These are phyloP conservation scores for Saccostrea cuccullata DNA, from an alignment of 1,140 invertebrate species.

Conservation along the genomic window DNA sequence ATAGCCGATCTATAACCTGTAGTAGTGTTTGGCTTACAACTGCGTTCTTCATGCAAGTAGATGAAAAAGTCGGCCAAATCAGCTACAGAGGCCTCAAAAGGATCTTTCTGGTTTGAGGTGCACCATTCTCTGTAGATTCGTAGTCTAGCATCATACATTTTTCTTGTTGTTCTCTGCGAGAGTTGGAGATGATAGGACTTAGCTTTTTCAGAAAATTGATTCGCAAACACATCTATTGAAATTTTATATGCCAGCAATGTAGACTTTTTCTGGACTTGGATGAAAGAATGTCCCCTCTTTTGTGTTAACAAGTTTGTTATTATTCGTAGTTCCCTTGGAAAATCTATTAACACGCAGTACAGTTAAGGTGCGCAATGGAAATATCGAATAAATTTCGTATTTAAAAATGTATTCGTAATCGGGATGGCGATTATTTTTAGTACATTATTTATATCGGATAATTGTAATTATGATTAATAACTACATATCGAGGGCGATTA, in stretches of 20 bases:
- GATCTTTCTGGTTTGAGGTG: no score
- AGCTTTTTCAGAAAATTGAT: slow-evolving; percentile 38
- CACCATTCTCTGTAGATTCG: slow-evolving; percentile 16
- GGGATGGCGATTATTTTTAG: no score
- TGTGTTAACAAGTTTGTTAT: slow-evolving; percentile 10
- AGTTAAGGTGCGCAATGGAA: no score
- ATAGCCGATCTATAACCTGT: slow-evolving; percentile 48
- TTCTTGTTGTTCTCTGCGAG: background rate
- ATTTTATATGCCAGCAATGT: slow-evolving; percentile 19
- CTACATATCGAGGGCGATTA: no score
- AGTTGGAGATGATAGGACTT: background rate
- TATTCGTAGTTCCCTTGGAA: background rate
- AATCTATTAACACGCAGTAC: slow-evolving; percentile 30
- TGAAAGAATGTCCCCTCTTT: background rate
- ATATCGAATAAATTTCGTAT: no score
- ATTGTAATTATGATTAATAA: no score
- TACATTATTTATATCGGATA: no score
- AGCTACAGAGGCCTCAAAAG: no score
- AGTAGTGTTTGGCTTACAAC: slow-evolving; percentile 39
- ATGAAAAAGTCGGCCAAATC: no score
- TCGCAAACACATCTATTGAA: background rate
- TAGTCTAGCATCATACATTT: slow-evolving; percentile 37
- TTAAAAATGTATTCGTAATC: no score
- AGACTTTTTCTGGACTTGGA: background rate
- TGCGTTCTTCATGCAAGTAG: no score